phyloP scores from a whole-genome alignment of 1,140 invertebrate species.

The Tetramorium parvispinum region DNA sequence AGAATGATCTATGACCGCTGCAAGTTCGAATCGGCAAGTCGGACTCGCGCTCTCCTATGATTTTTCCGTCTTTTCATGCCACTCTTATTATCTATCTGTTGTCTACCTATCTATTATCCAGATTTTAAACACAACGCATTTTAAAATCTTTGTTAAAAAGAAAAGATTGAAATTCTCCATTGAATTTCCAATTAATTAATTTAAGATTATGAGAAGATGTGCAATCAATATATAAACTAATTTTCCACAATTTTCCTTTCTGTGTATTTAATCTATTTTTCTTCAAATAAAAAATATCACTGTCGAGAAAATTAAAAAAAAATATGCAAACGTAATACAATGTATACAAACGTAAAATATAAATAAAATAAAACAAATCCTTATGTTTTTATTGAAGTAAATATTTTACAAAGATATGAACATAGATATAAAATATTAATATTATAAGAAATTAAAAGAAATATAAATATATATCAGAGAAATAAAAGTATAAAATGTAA shows the following conservation, averaged over 20 bases:
- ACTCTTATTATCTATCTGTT: background rate
- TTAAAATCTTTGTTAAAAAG: background rate
- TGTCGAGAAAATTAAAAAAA: background rate
- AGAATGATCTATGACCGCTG: slow-evolving; percentile 78
- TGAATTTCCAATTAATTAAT: background rate
- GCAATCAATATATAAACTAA: background rate
- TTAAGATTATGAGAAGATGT: background rate
- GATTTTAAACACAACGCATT: background rate
- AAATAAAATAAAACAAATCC: background rate
- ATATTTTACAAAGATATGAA: background rate
- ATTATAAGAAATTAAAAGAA: background rate
- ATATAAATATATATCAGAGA: background rate
- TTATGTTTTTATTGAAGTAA: background rate
- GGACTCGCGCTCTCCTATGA: slow-evolving; percentile 29
- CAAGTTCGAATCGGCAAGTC: slow-evolving; percentile 53
- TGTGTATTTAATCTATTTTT: slow-evolving; percentile 2
- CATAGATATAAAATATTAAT: background rate
- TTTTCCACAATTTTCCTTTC: background rate
- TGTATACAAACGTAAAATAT: background rate
- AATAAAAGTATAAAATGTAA: background rate
- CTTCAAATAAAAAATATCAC: background rate
- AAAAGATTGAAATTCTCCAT: background rate
- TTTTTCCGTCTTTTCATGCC: background rate
- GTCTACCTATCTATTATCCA: background rate
- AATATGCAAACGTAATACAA: background rate